Evolutionary conservation across 2,113 vertebrate species (phyloP), one percentile per base, ranked within the genome.

Genomic region (Syngnathus scovelli): DNA sequence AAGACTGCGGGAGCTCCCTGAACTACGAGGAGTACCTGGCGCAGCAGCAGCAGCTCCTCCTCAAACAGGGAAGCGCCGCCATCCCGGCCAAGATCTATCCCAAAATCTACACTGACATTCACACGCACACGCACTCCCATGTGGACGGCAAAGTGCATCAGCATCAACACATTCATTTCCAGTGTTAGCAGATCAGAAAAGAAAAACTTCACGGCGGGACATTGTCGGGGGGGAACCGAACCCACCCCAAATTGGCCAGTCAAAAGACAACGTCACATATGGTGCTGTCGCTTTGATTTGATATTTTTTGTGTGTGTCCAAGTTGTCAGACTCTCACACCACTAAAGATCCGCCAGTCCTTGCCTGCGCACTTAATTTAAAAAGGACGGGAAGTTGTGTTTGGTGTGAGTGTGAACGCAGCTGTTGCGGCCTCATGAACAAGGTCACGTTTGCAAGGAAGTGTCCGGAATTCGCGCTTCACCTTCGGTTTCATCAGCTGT

Each of bases 111-210:
- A 95, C 95, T 0, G 97, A 98, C 86, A 94, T 98, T 83, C 93
- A 94, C 92, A 90, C 95, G 37, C 93, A 95, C 90, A 91, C 95
- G 51, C 93, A 95, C 89, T 89, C 95, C 1, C 93, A 96, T 1
- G 92, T 95, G 89, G 96, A 98, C 23, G 96, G 95, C 68, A 98
- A 96, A 84, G 90, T 94, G 16, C 96, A 96, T 73, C 95, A 96
- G 85, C 96, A 96, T 80, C 96, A 98, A 70, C 96, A 98, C 86
- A 92, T 94, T 52, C 96, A 97, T 81, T 98, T 93, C 83, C 96
- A 97, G 82, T 98, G 96, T 93, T 98, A 92, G 91, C 80, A 10
- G 6, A 62, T 33, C 39, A 15, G 16, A 38, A 16, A 58, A 33
- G 6, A 58, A 58, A 37, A 38, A 43, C 65, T 55, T 46, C 55